Conservation (phyloP, 2,888 invertebrate species). For the Melanotus villosus region DNA sequence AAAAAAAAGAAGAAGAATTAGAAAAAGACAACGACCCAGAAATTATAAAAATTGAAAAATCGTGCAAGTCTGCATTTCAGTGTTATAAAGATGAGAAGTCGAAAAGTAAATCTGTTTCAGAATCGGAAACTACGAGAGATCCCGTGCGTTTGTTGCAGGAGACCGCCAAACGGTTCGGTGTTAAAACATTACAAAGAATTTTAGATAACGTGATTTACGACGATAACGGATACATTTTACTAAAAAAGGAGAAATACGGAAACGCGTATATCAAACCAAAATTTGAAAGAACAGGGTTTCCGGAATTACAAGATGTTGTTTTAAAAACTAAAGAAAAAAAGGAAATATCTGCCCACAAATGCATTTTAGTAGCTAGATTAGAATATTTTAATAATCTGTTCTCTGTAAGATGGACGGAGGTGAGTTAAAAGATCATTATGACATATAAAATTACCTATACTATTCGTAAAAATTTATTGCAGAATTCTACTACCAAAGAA, state of each 20-base stretch:
- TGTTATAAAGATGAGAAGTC: slow-evolving; percentile 65
- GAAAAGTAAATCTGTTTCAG: neutral
- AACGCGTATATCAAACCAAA: neutral
- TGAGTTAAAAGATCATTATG: slow-evolving; percentile 63
- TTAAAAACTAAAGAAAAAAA: slow-evolving; percentile 63
- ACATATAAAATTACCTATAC: neutral
- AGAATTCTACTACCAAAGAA: slow-evolving; percentile 57
- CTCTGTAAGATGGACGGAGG: slow-evolving; percentile 83
- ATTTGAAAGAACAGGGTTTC: slow-evolving; percentile 43
- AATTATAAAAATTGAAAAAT: no score
- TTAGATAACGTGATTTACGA: slow-evolving; percentile 67
- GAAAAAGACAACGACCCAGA: slow-evolving; percentile 55
- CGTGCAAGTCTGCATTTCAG: slow-evolving; percentile 73
- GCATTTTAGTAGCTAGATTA: slow-evolving; percentile 83
- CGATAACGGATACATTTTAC: slow-evolving; percentile 33
- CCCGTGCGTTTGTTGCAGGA: slow-evolving; percentile 74
- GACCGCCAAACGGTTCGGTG: slow-evolving; percentile 71
- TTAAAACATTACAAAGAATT: slow-evolving; percentile 70
- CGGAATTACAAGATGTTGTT: slow-evolving; percentile 64
- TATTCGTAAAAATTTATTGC: no score
- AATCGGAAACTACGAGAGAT: slow-evolving; percentile 62
- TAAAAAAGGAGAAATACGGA: slow-evolving; percentile 5
- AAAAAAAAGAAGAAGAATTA: slow-evolving; percentile 39
- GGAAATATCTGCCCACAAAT: slow-evolving; percentile 80
- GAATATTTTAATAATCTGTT: slow-evolving; percentile 92